phyloP scores from a whole-genome alignment of 1,140 invertebrate species.

The Trichonephila inaurata region DNA sequence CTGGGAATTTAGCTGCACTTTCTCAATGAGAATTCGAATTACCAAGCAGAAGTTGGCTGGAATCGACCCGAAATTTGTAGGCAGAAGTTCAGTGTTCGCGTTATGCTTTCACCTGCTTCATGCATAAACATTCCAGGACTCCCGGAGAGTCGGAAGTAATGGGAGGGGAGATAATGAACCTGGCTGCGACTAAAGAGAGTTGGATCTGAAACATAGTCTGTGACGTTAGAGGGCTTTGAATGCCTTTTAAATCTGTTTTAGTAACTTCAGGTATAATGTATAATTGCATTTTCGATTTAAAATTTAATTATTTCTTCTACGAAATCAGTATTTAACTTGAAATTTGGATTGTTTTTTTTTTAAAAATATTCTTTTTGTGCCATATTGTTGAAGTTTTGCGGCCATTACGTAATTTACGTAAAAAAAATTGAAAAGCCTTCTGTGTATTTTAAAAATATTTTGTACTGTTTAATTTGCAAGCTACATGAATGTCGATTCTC shows the following conservation, averaged over 20 bases:
- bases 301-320: too few relatives aligned
- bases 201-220: background rate
- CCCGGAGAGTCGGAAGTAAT: conserved; percentile 33
- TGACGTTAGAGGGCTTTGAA: background rate
- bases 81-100: conserved; percentile 4
- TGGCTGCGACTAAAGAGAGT: background rate
- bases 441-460: too few relatives aligned
- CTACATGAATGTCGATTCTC: too few relatives aligned
- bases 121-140: conserved; percentile 31
- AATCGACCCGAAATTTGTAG: conserved; percentile 24
- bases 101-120: conserved; percentile 2
- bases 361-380: too few relatives aligned
- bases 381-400: too few relatives aligned
- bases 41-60: background rate
- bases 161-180: background rate
- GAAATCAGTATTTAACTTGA: too few relatives aligned
- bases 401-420: too few relatives aligned
- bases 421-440: too few relatives aligned
- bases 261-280: too few relatives aligned
- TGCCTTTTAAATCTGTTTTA: background rate
- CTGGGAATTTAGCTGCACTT: background rate
- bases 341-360: too few relatives aligned
- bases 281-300: too few relatives aligned
- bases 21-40: background rate
- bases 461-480: too few relatives aligned